A percentile compares a stretch with the other conserved stretches of the same genome.
These are phyloP conservation scores for Tillus elongatus DNA, from an alignment of 2,888 invertebrate genomes.

Conservation along the genomic window DNA sequence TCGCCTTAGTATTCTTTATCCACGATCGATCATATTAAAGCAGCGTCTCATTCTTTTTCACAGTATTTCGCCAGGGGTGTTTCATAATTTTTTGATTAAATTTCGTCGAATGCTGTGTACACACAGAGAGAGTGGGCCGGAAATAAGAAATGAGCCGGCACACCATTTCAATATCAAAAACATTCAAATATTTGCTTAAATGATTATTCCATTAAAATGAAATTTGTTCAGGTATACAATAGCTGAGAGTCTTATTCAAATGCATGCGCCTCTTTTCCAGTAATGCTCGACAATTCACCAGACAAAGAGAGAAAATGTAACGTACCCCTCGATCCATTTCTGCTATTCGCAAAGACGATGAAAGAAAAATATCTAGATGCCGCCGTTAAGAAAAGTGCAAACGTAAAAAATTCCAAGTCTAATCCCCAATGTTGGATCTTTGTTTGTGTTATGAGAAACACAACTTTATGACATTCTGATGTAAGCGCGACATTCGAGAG, in stretches of 20 bases:
- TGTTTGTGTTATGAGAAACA: conserved; percentile 1
- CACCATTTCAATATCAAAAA: conserved; percentile 43
- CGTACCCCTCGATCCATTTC: conserved; percentile 31
- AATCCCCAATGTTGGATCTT: neutral
- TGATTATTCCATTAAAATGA: conserved; percentile 47
- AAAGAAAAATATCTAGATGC: conserved; percentile 37
- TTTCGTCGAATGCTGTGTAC: conserved; percentile 40
- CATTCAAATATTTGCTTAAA: conserved; percentile 46
- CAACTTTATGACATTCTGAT: too few species aligned
- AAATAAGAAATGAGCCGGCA: conserved; percentile 36
- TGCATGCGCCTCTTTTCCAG: conserved; percentile 20
- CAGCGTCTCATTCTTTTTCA: too few species aligned
- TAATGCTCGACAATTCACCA: conserved; percentile 28
- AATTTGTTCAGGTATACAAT: conserved; percentile 41
- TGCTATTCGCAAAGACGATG: conserved; percentile 33
- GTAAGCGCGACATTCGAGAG: too few species aligned
- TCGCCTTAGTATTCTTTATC: too few species aligned
- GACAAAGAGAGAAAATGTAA: too few species aligned
- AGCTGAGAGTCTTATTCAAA: conserved; percentile 32
- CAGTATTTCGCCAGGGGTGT: conserved; percentile 22
- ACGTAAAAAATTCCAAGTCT: neutral
- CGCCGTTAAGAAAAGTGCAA: conserved; percentile 1
- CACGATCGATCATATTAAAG: too few species aligned
- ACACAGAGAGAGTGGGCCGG: conserved; percentile 33
- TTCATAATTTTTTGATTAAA: conserved; percentile 43